Base-by-base conservation (phyloP, 2,797 vertebrate genomes). In the Geotrypetes seraphini region DNA sequence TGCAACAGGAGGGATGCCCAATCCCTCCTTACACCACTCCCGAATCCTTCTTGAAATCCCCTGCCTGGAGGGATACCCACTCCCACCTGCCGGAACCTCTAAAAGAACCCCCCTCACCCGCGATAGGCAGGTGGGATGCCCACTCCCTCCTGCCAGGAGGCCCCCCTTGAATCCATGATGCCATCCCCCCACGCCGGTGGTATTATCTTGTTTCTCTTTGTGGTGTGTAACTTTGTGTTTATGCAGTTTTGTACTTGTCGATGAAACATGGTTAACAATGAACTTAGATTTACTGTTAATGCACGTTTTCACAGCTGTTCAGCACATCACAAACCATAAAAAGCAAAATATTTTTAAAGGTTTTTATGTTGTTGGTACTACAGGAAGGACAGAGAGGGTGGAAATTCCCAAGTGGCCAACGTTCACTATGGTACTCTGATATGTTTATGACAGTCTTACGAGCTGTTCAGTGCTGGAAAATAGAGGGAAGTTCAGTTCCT, bases 341-440 rank as follows among this genome's bases (percentile, higher is more conserved):
- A 39, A 57, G 63, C 16, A 63, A 70, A 58, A 66, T 71, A 63
- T 68, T 72, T 52, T 70, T 47, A 33, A 50, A 60, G 33, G 62
- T 31, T 61, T 53, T 50, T 57, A 65, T 52, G 19, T 19, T 58
- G 7, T 6, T 61, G 32, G 31, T 60, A 52, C 12, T 57, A 29
- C 50, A 70, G 64, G 60, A 66, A 62, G 28, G 46, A 30, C 7
- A 33, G 21, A 54, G 38, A 54, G 38, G 31, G 12, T 65, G 51
- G 60, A 50, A 55, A 53, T 25, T 67, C 25, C 36, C 31, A 61
- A 22, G 28, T 49, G 53, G 38, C 25, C 45, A 3, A 10, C 50
- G 14, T n/a, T 22, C 22, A 17, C 51, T 8, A 7, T 63, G 42
- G 16, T 45, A 51, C 37, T 52, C 17, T 50, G 20, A 23, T 13